These are phyloP conservation scores for Ceratosolen fusciceps DNA, from an alignment of 1,140 invertebrate genomes.

Conservation along the genomic window DNA sequence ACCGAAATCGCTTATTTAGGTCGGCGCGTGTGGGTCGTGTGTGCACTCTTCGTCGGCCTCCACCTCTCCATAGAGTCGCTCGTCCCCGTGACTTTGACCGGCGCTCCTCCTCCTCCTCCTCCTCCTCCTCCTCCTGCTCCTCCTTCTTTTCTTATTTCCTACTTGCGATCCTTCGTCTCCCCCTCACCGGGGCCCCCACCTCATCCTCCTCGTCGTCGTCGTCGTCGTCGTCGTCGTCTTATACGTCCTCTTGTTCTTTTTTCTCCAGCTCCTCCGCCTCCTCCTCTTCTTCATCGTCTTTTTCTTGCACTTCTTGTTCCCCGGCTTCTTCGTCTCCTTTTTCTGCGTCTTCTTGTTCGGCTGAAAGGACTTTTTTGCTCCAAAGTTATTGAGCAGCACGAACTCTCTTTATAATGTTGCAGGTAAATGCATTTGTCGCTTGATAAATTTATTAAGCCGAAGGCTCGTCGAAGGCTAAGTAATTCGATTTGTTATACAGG, in stretches of 20 bases:
- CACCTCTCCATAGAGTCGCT: constrained; percentile 6
- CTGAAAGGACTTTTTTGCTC: constrained; percentile 17
- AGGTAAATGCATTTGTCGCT: constrained; percentile 29
- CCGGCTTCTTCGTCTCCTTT: background rate
- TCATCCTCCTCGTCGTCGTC: background rate
- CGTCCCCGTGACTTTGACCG: background rate
- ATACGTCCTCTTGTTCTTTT: background rate
- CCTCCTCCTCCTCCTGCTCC: background rate
- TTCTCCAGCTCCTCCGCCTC: background rate
- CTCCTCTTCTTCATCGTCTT: background rate
- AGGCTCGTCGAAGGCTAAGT: constrained; percentile 8
- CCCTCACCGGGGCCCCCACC: background rate
- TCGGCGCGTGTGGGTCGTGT: constrained; percentile 25
- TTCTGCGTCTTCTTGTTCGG: background rate
- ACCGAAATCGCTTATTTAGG: constrained; percentile 8
- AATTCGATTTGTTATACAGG: constrained; percentile 21
- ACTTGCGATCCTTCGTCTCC: background rate
- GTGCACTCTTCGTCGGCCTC: constrained; percentile 7
- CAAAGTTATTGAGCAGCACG: constrained; percentile 7
- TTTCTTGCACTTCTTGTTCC: background rate
- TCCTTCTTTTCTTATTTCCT: background rate
- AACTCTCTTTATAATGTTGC: constrained; percentile 21
- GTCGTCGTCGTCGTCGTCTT: background rate
- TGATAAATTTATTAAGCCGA: constrained; percentile 39
- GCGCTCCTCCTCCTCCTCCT: background rate